phyloP scores from a whole-genome alignment of 1,140 invertebrate species.

The Euschistus heros region DNA sequence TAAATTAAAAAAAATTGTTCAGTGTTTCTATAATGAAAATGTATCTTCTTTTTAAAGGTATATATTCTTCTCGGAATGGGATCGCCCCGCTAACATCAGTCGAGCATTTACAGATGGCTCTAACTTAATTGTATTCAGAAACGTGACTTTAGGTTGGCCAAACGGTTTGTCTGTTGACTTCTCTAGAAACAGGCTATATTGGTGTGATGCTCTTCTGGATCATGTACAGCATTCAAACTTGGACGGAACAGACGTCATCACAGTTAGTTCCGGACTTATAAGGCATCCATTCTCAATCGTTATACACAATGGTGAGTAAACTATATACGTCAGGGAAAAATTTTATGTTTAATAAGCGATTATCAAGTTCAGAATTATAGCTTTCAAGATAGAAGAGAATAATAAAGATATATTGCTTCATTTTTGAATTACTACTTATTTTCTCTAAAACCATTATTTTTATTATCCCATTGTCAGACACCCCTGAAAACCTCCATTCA shows the following conservation, averaged over 20 bases:
- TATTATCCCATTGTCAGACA: too few relatives aligned
- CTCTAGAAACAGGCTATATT: constrained; percentile 72
- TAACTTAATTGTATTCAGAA: constrained; percentile 76
- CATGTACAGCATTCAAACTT: constrained; percentile 92
- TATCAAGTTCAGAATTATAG: too few relatives aligned
- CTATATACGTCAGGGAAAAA: too few relatives aligned
- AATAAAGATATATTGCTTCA: too few relatives aligned
- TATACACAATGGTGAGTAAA: constrained; percentile 55
- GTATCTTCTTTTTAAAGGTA: constrained; percentile 37
- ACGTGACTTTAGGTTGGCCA: constrained; percentile 89
- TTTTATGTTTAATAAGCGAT: too few relatives aligned
- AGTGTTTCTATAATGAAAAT: background rate
- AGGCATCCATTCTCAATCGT: constrained; percentile 94
- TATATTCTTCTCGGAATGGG: constrained; percentile 94
- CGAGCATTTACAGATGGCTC: constrained; percentile 79
- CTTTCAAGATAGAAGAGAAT: too few relatives aligned
- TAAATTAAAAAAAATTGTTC: too few relatives aligned
- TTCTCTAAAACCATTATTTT: too few relatives aligned
- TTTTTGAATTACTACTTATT: too few relatives aligned
- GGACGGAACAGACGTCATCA: constrained; percentile 85
- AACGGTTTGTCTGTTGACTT: constrained; percentile 92
- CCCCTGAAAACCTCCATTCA: too few relatives aligned
- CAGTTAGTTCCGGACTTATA: constrained; percentile 77
- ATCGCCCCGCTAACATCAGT: constrained; percentile 90
- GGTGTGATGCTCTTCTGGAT: constrained; percentile 90